These are phyloP conservation scores for Trematomus bernacchii DNA, from an alignment of 2,797 vertebrate genomes.

Conservation along the genomic window DNA sequence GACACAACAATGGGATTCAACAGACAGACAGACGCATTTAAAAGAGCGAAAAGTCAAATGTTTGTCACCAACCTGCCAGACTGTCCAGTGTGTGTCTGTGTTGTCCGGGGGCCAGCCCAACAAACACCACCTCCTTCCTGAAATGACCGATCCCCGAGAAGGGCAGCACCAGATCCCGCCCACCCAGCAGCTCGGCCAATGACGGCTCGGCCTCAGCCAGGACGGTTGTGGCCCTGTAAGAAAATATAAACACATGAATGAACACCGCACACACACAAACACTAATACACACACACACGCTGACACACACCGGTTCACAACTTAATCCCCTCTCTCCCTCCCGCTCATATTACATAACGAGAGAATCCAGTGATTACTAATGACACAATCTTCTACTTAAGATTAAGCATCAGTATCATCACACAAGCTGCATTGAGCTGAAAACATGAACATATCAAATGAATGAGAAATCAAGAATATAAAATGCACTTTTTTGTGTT, in stretches of 20 bases:
- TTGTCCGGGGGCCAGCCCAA: conserved; percentile 87
- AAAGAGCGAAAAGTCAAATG: background rate
- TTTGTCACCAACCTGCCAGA: conserved; percentile 88
- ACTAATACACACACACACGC: conserved; percentile 23
- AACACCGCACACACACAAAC: conserved; percentile 5
- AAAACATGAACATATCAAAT: conserved; percentile 7
- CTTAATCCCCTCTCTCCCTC: conserved; percentile 67
- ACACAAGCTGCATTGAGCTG: background rate
- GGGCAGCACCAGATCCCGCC: conserved; percentile 87
- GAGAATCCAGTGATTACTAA: conserved; percentile 68
- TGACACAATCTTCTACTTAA: conserved; percentile 61
- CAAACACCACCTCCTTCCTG: conserved; percentile 93
- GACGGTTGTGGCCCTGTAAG: conserved; percentile 85
- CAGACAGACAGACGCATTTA: background rate
- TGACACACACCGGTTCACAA: conserved; percentile 33
- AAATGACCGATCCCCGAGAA: conserved; percentile 93
- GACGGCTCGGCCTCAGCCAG: conserved; percentile 86
- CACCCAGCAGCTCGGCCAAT: conserved; percentile 88
- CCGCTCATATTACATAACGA: conserved; percentile 69
- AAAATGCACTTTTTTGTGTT: background rate
- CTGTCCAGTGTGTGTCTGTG: conserved; percentile 83
- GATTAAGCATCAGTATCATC: conserved; percentile 59
- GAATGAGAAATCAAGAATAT: background rate
- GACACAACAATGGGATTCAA: background rate
- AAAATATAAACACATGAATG: conserved; percentile 41